Conservation (phyloP, 1,140 invertebrate genomes). For the Panulirus ornatus region DNA sequence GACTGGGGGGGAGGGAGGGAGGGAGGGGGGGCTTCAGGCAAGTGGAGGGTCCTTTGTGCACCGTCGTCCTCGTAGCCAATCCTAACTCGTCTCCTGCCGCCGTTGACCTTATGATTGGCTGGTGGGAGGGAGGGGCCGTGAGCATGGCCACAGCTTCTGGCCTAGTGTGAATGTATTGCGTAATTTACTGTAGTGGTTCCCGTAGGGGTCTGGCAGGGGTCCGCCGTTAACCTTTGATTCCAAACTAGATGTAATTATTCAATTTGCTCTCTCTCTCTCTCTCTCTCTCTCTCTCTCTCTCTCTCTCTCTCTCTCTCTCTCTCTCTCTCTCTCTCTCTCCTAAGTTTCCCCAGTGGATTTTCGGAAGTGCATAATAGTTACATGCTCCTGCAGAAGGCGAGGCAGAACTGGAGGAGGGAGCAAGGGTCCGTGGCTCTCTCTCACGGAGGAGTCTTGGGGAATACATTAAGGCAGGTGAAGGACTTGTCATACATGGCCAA, state of each 20-base stretch:
- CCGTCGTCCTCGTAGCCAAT: neutral
- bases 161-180: conserved; percentile 17
- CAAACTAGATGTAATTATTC: conserved; percentile 13
- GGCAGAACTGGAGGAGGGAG: neutral
- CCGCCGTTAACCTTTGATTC: conserved; percentile 8
- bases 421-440: too few relatives aligned
- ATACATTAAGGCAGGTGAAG: too few relatives aligned
- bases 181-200: conserved; percentile 18
- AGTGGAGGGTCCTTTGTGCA: neutral
- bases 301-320: conserved; percentile 23
- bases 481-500: too few relatives aligned
- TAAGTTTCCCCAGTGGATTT: neutral
- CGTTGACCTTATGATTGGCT: conserved; percentile 21
- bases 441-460: too few relatives aligned
- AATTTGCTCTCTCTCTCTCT: conserved; percentile 2
- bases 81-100: neutral
- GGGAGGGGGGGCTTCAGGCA: neutral
- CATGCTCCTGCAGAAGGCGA: neutral
- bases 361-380: neutral
- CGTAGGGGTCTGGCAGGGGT: neutral
- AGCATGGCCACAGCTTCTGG: neutral
- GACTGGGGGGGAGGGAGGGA: too few relatives aligned
- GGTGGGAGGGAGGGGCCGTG: neutral
- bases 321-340: conserved; percentile 10
- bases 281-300: conserved; percentile 15